phyloP scores from a whole-genome alignment of 1,140 invertebrate genomes.

The Saxidomus purpurata region DNA sequence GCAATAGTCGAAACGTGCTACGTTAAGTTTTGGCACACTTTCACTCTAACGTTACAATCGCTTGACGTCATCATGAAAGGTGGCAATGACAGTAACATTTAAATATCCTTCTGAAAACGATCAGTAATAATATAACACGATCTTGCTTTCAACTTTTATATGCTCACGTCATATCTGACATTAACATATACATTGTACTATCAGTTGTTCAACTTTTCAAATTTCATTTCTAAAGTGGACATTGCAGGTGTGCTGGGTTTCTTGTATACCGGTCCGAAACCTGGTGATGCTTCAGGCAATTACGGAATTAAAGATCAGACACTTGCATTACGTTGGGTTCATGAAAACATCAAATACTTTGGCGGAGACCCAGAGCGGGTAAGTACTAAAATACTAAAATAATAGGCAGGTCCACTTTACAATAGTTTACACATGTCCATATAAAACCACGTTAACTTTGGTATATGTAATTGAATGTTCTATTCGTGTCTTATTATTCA shows the following conservation, averaged over 20 bases:
- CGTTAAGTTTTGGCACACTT: too few relatives aligned
- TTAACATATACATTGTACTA: too few relatives aligned
- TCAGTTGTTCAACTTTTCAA: too few relatives aligned
- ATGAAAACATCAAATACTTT: slow-evolving; percentile 95
- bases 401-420: neutral
- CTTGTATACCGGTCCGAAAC: slow-evolving; percentile 87
- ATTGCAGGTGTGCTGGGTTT: slow-evolving; percentile 66
- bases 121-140: too few relatives aligned
- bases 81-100: too few relatives aligned
- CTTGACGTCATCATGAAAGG: too few relatives aligned
- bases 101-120: too few relatives aligned
- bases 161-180: too few relatives aligned
- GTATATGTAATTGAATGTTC: neutral
- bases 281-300: slow-evolving; percentile 96
- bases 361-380: slow-evolving; percentile 92
- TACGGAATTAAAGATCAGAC: slow-evolving; percentile 97
- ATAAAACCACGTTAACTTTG: neutral
- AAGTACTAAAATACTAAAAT: neutral
- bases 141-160: too few relatives aligned
- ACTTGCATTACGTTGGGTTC: slow-evolving; percentile 95
- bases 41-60: too few relatives aligned
- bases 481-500: neutral
- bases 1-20: too few relatives aligned
- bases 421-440: neutral
- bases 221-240: too few relatives aligned